phyloP scores from a whole-genome alignment of 1,140 invertebrate species.

The Euura saliciscinereae region DNA sequence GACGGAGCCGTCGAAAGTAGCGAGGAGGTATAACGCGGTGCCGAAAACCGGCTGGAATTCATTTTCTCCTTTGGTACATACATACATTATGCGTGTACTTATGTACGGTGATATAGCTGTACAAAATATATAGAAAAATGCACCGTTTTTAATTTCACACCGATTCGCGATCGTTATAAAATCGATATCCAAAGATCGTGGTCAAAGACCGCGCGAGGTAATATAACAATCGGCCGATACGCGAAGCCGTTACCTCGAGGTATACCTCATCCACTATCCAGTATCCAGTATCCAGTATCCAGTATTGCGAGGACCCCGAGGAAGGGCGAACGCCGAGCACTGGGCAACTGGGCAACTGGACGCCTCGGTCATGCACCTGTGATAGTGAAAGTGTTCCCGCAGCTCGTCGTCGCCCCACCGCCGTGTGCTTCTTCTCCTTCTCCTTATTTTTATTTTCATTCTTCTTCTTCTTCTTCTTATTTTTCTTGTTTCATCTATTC shows the following conservation, averaged over 20 bases:
- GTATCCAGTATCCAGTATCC: background rate
- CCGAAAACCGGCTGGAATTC: too few species aligned
- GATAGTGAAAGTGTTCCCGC: conserved; percentile 58
- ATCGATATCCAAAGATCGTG: background rate
- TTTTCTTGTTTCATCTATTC: too few species aligned
- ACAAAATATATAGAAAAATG: background rate
- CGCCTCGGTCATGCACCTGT: conserved; percentile 57
- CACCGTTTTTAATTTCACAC: background rate
- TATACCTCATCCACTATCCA: too few species aligned
- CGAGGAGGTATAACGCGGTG: too few species aligned
- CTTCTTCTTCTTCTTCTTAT: conserved; percentile 21
- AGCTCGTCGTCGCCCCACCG: conserved; percentile 31
- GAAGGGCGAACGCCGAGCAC: background rate
- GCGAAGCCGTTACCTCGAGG: background rate
- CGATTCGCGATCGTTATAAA: background rate
- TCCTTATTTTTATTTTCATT: conserved; percentile 19
- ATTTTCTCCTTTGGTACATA: background rate
- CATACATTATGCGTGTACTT: background rate
- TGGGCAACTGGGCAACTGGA: conserved; percentile 14
- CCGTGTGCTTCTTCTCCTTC: conserved; percentile 12
- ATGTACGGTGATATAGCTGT: too few species aligned
- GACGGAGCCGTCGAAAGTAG: too few species aligned
- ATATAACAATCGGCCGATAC: background rate
- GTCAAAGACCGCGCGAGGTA: background rate
- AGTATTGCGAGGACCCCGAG: background rate